These are phyloP conservation scores for Caenorhabditis remanei DNA, from an alignment of 1,140 invertebrate genomes.

Conservation along the genomic window DNA sequence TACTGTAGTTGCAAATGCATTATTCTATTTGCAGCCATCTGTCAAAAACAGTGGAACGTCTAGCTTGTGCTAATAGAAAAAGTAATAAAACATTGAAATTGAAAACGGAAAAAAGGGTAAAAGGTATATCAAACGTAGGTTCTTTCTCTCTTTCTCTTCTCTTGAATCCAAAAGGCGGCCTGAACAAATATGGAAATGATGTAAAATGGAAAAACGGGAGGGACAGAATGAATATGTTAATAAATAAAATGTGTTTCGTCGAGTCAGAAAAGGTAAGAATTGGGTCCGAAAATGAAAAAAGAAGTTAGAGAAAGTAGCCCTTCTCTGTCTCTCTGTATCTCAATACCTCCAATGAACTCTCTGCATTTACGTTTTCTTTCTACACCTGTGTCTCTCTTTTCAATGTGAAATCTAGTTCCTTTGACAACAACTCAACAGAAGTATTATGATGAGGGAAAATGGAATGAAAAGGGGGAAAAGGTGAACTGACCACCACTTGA, in stretches of 20 bases:
- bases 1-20: no score
- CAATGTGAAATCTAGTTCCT: not conserved
- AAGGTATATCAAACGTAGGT: no score
- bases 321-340: not conserved
- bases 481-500: conserved; percentile 7
- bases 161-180: conserved; percentile 1
- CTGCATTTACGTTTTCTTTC: not conserved
- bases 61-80: no score
- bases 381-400: not conserved
- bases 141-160: not conserved
- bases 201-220: not conserved
- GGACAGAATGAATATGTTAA: conserved; percentile 34
- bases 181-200: conserved; percentile 42
- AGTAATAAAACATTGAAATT: no score
- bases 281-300: not conserved
- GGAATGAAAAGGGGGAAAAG: not conserved
- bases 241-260: not conserved
- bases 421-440: not conserved
- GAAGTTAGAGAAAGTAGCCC: not conserved
- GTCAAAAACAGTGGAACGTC: no score
- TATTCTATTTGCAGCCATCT: no score
- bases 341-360: not conserved
- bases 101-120: no score
- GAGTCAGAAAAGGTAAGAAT: no score
- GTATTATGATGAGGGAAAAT: not conserved